Evolutionary conservation across 2,888 invertebrate genomes (phyloP).

Genomic region (Falcaria lacertinaria): DNA sequence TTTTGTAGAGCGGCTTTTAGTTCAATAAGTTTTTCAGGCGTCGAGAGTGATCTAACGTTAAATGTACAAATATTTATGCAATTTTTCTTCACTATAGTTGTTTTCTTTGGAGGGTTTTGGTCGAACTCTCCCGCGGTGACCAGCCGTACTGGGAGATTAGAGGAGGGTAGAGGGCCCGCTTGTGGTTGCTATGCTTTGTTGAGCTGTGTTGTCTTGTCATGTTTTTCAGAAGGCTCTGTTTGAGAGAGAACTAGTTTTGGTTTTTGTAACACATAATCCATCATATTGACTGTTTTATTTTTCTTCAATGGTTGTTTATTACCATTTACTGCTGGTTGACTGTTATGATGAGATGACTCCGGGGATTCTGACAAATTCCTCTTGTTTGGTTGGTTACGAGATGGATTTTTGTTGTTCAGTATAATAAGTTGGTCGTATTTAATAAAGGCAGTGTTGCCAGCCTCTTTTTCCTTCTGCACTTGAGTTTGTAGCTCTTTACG

Average conservation of each 20-base stretch:
- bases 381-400: constrained; percentile 2
- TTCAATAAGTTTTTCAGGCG: not conserved
- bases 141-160: constrained; percentile 17
- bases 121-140: constrained; percentile 21
- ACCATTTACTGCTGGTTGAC: too few relatives aligned
- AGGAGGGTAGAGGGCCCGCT: constrained; percentile 6
- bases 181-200: too few relatives aligned
- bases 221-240: too few relatives aligned
- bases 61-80: not conserved
- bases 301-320: constrained; percentile 8
- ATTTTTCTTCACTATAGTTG: not conserved
- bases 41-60: not conserved
- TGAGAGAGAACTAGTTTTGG: constrained; percentile 5
- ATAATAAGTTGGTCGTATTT: not conserved
- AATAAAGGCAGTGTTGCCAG: constrained; percentile 1
- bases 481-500: constrained; percentile 4
- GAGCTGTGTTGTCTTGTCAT: too few relatives aligned
- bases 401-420: not conserved
- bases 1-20: not conserved
- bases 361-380: constrained; percentile 9
- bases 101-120: constrained; percentile 17
- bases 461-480: constrained; percentile 4
- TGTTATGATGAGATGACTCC: constrained; percentile 3
- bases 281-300: not conserved
- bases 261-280: constrained; percentile 7